Evolutionary conservation across 1,140 invertebrate genomes (phyloP), one percentile per base, ranked within the genome.

Genomic region (Heliconius hewitsoni): DNA sequence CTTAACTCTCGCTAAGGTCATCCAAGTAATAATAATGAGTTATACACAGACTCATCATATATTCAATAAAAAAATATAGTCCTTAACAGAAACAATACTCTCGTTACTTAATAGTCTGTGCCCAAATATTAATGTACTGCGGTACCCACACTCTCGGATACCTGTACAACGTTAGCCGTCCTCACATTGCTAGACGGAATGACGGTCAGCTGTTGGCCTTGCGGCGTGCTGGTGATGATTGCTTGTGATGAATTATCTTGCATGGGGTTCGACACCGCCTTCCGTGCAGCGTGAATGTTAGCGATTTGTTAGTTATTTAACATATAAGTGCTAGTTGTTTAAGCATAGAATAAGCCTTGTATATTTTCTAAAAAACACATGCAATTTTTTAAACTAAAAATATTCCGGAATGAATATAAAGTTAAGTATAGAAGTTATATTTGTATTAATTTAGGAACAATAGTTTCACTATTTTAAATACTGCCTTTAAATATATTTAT

Each of bases 121-220:
- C 27, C 8, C 60, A 30, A 66, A 66, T 60, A 16, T n/a, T 0
- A 27, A 30, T 5, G 23, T 13, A 27, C 23, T 23, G 60, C 27
- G 60, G 60, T 66, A 66, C 71, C 71, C 71, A 71, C 37, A 34
- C 71, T 37, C 30, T 60, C 52, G 42, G 76, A 82, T 95, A 95
- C 94, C 94, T 95, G 94, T 71, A 94, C 91, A 76, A 93, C 84
- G 83, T 94, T 92, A 70, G 85, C 87, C 46, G 85, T 81, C 80
- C 91, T 87, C 78, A 95, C 93, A 87, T 91, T 92, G 78, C 80
- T 85, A 57, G 87, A 74, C 0, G 93, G 93, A 83, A 95, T 94
- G 75, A 95, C 93, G 13, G 94, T 94, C 77, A 95, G 85, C 77
- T 94, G 94, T 66, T 94, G 93, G 1, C 91, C 91, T 50, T 85